Conservation (phyloP, 1,140 invertebrate genomes). For the Bombus fervidus region DNA sequence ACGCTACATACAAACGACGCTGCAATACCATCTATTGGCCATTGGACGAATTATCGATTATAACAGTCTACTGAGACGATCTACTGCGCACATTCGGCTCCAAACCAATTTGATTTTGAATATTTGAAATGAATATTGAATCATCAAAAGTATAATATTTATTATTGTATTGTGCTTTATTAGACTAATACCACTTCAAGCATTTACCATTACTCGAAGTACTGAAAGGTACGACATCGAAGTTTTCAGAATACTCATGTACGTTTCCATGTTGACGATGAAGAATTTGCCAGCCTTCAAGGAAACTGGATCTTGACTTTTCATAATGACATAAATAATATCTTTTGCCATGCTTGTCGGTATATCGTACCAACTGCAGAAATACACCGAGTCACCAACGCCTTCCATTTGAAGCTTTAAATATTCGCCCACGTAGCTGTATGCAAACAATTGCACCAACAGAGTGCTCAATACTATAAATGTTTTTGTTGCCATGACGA, state of each 20-base stretch:
- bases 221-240: conserved; percentile 60
- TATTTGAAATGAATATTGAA: not conserved
- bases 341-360: conserved; percentile 5
- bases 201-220: conserved; percentile 52
- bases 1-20: too few relatives aligned
- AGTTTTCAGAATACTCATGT: conserved; percentile 55
- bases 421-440: conserved; percentile 54
- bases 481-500: conserved; percentile 30
- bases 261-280: conserved; percentile 51
- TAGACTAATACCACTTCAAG: not conserved
- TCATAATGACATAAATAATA: conserved; percentile 42
- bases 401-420: conserved; percentile 48
- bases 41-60: too few relatives aligned
- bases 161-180: not conserved
- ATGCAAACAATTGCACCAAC: conserved; percentile 33
- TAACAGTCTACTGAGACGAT: not conserved
- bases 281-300: conserved; percentile 46
- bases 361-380: conserved; percentile 39
- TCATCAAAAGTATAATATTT: not conserved
- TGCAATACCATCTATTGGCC: too few relatives aligned
- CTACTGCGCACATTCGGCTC: not conserved
- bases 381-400: conserved; percentile 32
- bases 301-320: conserved; percentile 16
- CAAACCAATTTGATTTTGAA: not conserved
- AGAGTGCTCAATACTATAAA: conserved; percentile 5